Conservation (phyloP, 2,113 vertebrate genomes). For the Anthoscopus minutus region DNA sequence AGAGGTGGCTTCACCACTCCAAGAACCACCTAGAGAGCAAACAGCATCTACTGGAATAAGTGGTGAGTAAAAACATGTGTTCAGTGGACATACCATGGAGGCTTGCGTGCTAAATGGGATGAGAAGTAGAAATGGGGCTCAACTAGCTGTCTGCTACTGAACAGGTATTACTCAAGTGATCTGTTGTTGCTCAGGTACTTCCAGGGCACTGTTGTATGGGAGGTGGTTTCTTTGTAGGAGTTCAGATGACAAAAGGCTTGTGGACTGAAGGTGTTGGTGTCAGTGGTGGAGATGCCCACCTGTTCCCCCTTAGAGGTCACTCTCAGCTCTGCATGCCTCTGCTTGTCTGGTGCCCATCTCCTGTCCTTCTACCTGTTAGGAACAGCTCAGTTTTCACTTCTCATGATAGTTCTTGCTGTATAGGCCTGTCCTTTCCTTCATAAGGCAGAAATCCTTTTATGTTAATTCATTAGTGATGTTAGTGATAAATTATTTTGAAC, state of each 20-base stretch:
- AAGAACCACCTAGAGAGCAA: not conserved
- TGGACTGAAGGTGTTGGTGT: not conserved
- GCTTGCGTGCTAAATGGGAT: not conserved
- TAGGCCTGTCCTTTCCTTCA: not conserved
- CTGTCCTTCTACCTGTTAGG: not conserved
- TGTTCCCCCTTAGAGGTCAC: fast-evolving
- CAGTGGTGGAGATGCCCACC: not conserved
- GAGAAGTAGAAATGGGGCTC: not conserved
- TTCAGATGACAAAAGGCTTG: not conserved
- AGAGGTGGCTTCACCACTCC: not conserved
- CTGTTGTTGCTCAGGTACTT: not conserved
- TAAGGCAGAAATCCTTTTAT: not conserved
- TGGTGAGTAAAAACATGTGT: slow-evolving; percentile 32
- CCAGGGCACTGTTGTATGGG: not conserved
- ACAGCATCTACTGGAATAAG: not conserved
- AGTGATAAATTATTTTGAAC: not conserved
- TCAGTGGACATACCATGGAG: not conserved
- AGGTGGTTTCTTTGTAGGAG: not conserved
- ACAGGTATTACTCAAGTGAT: not conserved
- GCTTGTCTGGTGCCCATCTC: not conserved
- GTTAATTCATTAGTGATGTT: not conserved
- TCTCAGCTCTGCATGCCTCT: not conserved
- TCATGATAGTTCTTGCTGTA: not conserved
- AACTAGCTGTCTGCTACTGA: fast-evolving
- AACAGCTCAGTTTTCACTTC: not conserved